Evolutionary conservation across 2,888 invertebrate species (phyloP), one percentile per base, ranked within the genome.

Genomic region (Polyommatus icarus): DNA sequence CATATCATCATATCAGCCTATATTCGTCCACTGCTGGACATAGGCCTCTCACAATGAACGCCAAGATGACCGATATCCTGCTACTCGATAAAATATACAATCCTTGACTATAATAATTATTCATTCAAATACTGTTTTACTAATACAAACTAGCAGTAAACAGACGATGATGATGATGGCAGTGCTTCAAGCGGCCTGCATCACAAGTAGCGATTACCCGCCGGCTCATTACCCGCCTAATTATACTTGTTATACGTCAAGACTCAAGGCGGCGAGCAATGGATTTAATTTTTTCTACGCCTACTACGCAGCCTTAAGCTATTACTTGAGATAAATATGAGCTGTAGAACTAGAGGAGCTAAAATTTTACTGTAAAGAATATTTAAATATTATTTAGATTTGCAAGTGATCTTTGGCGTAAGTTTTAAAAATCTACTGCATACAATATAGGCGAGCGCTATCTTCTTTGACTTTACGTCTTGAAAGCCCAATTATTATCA

Each of bases 241-340:
- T 67, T 67, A 67, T 32, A 67, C 67, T 67, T 67, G 67, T 67
- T 67, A 67, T 67, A 67, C 67, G 67, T 67, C 67, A 29, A 67
- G 67, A 67, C 67, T 67, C 67, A 32, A 32, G 15, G 29, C 72
- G n/a, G 36, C 40, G 15, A 36, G 18, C 40, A 72, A 72, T 72
- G 40, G 36, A 72, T 40, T 72, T 72, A 40, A 72, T 40, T 67
- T 67, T 67, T 67, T 67, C 29, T 18, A 12, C 67, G 18, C 15
- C 32, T 67, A 67, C 29, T 18, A 67, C 29, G 18, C 54, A 18
- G 54, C 0, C 18, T 54, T 50, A 50, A 50, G 50, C 15, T 54
- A 12, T 54, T 18, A 54, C 18, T 54, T 18, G 54, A 54, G 54
- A 18, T 61, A 12, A 12, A 12, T 20, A 8, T 20, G 8, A 20